Evolutionary conservation across 2,113 vertebrate genomes (phyloP).

Genomic region (Clarias magur): DNA sequence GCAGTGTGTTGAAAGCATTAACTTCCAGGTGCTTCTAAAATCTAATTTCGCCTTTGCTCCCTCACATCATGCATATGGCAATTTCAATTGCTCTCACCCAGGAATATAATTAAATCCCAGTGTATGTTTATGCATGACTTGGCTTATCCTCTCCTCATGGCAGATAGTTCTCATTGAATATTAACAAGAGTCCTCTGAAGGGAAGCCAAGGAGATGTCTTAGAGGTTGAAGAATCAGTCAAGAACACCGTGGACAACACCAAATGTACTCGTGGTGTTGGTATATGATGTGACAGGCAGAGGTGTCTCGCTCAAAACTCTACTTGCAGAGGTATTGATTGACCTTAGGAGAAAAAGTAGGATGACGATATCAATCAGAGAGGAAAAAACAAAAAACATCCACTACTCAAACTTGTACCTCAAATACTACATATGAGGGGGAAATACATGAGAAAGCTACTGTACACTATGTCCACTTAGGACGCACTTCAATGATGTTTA

Average conservation of each 20-base stretch:
- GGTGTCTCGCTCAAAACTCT: neutral
- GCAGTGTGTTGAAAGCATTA: slow-evolving; percentile 49
- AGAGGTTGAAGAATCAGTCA: slow-evolving; percentile 22
- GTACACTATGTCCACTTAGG: slow-evolving; percentile 5
- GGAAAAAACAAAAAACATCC: neutral
- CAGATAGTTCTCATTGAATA: slow-evolving; percentile 46
- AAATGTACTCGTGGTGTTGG: neutral
- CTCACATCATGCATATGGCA: slow-evolving; percentile 49
- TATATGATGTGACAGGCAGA: slow-evolving; percentile 11
- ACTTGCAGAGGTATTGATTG: slow-evolving; percentile 13
- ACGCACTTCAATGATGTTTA: slow-evolving; percentile 14
- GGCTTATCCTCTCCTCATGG: slow-evolving; percentile 35
- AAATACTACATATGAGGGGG: neutral
- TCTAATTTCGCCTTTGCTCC: slow-evolving; percentile 42
- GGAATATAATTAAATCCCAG: slow-evolving; percentile 50
- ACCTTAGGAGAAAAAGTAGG: neutral
- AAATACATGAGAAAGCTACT: slow-evolving; percentile 34
- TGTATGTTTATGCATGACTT: slow-evolving; percentile 53
- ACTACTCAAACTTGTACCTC: neutral
- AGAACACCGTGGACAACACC: slow-evolving; percentile 21
- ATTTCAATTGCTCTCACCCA: slow-evolving; percentile 35
- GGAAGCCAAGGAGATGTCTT: slow-evolving; percentile 32
- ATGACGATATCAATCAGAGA: slow-evolving; percentile 21
- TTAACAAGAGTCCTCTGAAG: slow-evolving; percentile 37
- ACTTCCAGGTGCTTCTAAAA: slow-evolving; percentile 49